Evolutionary conservation across 53 echinoderm and acorn worm genomes (phyloP), one percentile per base, ranked within the genome.

Genomic region (Holothuria leucospilota): DNA sequence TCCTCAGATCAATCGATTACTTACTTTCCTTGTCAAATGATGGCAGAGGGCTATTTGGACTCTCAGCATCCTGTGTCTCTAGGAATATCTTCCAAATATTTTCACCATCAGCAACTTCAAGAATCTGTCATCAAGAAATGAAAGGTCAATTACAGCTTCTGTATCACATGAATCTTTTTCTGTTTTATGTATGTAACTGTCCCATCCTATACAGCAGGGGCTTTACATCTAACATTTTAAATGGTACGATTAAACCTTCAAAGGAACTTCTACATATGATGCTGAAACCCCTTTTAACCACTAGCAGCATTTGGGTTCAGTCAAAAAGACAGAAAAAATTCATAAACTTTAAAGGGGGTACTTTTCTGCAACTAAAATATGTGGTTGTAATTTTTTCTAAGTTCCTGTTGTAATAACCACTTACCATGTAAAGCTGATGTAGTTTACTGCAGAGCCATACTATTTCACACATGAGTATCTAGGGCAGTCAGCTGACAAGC

Each of bases 21-120:
- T 94, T 86, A 96, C 97, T 89, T 68, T 96, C 97, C 67, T 95
- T 96, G 78, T 96, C 97, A 66, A 96, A 96, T 24, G 87, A 64
- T 21, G 92, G 92, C 77, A 96, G 61, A 18, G 84, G 71, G 26
- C 67, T 71, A 68, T 85, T 90, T 34, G 90, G 93, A 68, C 56
- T 85, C 86, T 96, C 97, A 42, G 97, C 89, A 42, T 89, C 93
- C 59, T 93, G 95, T 9, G 93, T 96, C 86, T 96, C 97, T 40
- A 96, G 77, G 89, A 96, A 96, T 77, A 96, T 89, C 15, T 91
- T 93, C 97, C 97, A 96, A 10, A 85, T 72, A 38, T 81, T 91
- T 20, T 96, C 97, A 69, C 95, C 93, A 41, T 96, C 95, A 0
- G 97, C 91, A 72, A 96, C 91, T 63, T 96, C 97, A 68, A 85